Evolutionary conservation across 2,113 vertebrate species (phyloP), one percentile per base, ranked within the genome.

Genomic region (Rattus rattus): DNA sequence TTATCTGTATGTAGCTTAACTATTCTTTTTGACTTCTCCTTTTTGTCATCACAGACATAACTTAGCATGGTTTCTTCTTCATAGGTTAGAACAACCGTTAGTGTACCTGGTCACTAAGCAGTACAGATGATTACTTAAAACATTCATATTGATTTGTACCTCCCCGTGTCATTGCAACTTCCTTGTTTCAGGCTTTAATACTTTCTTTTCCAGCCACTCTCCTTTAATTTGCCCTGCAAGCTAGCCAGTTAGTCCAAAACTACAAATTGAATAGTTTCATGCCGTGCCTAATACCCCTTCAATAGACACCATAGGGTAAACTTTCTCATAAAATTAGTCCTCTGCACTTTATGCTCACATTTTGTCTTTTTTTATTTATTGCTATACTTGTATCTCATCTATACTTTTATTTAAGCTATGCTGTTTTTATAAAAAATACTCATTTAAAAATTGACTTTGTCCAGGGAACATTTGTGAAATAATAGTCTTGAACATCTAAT

Each of bases 321-420:
- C 7, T 76, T 92, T 63, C 43, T 5, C 47, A 92, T 92, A 61
- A 20, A 61, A 87, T 33, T 20, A 77, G 54, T 95, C 61, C 28
- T 72, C 91, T 95, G 43, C 11, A 7, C 28, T 76, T 52, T 20
- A 96, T 19, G 20, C 10, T 89, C 22, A 89, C 52, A 56, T 80
- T 70, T 90, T 96, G 9, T 81, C 52, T 80, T 26, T 56, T 12
- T 75, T 75, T 5, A 24, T 39, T 83, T 43, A n/a, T 95, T 92
- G 43, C 33, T 43, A 39, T 81, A 88, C 30, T 5, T 92, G 13
- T 92, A n/a, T 77, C 79, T 12, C 6, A 52, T 77, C 24, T 89
- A 9, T 95, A 88, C 56, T 94, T 63, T 90, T 79, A 87, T 69
- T 91, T 93, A 92, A 33, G 61, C 77, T 79, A 90, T 73, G 88